Evolutionary conservation across 2,888 invertebrate genomes (phyloP).

Genomic region (Cecidostiba fungosa): DNA sequence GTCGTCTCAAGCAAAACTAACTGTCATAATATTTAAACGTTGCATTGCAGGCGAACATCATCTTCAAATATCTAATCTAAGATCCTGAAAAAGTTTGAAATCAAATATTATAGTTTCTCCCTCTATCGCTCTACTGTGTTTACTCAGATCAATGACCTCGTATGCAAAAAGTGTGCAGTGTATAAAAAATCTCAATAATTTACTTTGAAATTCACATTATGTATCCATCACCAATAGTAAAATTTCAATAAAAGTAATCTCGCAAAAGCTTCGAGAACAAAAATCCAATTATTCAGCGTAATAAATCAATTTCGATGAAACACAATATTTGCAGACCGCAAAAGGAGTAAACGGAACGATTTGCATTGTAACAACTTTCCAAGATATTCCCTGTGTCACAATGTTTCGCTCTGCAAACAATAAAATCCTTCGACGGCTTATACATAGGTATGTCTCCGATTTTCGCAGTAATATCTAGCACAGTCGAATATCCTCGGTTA

Average conservation of each 20-base stretch:
- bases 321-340: slow-evolving; percentile 1
- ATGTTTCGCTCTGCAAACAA: neutral
- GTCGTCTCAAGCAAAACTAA: neutral
- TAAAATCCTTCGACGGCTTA: neutral
- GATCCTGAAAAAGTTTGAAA: neutral
- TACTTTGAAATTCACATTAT: neutral
- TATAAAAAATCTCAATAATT: neutral
- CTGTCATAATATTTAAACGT: neutral
- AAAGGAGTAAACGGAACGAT: neutral
- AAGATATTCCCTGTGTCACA: neutral
- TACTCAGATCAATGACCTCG: neutral
- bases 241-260: too few relatives aligned
- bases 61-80: neutral
- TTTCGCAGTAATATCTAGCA: neutral
- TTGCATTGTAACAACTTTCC: neutral
- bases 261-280: too few relatives aligned
- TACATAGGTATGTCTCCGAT: too few relatives aligned
- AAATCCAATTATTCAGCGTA: neutral
- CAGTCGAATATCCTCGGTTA: neutral
- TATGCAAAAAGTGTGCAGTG: too few relatives aligned
- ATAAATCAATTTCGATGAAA: neutral
- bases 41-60: neutral
- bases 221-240: too few relatives aligned
- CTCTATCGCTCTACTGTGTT: neutral
- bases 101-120: neutral